Conservation (phyloP, 2,113 vertebrate genomes). For the Mirza zaza region DNA sequence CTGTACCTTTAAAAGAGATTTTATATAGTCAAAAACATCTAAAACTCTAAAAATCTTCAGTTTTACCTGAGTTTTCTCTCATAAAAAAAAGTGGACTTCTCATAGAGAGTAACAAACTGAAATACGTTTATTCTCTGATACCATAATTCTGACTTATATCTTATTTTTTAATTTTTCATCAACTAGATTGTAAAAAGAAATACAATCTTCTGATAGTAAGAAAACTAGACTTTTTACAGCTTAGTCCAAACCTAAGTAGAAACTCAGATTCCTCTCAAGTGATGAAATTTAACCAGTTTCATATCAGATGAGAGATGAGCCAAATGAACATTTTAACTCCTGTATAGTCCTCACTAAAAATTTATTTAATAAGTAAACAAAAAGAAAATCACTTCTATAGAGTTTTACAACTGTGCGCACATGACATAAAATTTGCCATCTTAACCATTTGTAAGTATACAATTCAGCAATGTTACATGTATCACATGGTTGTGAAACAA, state of each 20-base stretch:
- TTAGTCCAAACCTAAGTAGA: neutral
- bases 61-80: neutral
- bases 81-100: neutral
- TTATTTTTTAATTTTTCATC: neutral
- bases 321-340: neutral
- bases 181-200: constrained; percentile 33
- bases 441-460: neutral
- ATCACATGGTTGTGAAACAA: neutral
- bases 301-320: neutral
- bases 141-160: constrained; percentile 7
- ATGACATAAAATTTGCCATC: neutral
- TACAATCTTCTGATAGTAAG: neutral
- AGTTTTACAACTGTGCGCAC: neutral
- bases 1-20: neutral
- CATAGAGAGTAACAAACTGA: neutral
- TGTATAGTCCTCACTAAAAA: neutral
- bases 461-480: neutral
- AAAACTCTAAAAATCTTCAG: neutral
- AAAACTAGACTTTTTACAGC: neutral
- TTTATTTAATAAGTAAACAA: constrained; percentile 2
- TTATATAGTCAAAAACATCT: constrained; percentile 20
- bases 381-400: neutral
- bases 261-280: neutral
- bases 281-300: constrained; percentile 6
- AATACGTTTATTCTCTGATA: neutral